Conservation (phyloP, 2,113 vertebrate genomes). For the Ciconia stormi region DNA sequence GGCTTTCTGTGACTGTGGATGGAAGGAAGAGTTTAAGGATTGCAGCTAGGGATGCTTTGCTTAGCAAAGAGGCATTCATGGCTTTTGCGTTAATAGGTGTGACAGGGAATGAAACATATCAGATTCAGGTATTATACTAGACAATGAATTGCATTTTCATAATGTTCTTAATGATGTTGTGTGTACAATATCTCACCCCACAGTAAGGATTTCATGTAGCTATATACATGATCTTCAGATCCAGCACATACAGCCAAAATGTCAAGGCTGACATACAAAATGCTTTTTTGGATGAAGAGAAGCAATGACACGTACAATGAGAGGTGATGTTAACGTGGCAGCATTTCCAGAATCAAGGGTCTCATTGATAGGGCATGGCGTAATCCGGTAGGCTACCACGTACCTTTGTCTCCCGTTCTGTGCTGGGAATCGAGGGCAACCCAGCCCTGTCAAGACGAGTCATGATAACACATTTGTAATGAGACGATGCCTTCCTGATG, state of each 20-base stretch:
- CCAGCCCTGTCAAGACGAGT: background rate
- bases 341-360: background rate
- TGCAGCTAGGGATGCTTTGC: conserved; percentile 56
- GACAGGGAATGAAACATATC: conserved; percentile 66
- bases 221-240: conserved; percentile 16
- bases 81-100: conserved; percentile 48
- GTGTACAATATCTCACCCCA: background rate
- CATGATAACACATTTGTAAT: background rate
- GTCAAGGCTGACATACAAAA: background rate
- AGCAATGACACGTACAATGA: background rate
- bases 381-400: background rate
- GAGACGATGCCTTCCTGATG: conserved; percentile 34
- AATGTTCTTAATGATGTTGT: conserved; percentile 3
- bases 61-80: conserved; percentile 33
- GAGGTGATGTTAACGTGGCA: background rate
- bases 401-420: background rate
- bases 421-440: background rate
- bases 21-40: conserved; percentile 80
- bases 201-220: conserved; percentile 14
- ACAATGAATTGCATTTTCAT: conserved; percentile 49
- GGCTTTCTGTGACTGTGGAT: conserved; percentile 93
- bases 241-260: background rate
- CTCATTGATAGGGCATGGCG: background rate
- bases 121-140: conserved; percentile 65
- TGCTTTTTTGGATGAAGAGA: conserved; percentile 43